These are phyloP conservation scores for Percopsis omiscomaycus DNA, from an alignment of 2,797 vertebrate species.

Conservation along the genomic window DNA sequence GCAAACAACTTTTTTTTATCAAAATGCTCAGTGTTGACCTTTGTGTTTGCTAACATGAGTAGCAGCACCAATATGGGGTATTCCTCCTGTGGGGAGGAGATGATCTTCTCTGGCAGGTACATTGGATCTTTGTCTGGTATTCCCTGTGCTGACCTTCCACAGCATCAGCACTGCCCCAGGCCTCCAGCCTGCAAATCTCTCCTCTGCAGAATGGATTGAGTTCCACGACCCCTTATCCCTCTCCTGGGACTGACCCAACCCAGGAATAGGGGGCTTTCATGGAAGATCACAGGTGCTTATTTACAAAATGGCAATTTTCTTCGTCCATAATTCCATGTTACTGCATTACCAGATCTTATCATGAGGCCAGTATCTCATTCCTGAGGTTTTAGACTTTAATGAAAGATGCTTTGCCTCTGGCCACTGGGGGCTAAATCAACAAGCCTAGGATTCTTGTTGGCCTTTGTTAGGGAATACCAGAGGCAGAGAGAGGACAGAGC, in stretches of 20 bases:
- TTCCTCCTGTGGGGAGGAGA: constrained; percentile 57
- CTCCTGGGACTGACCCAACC: constrained; percentile 72
- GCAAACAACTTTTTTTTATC: constrained; percentile 60
- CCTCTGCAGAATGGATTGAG: constrained; percentile 67
- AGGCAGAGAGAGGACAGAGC: constrained; percentile 52
- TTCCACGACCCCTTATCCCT: constrained; percentile 62
- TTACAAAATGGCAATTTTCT: constrained; percentile 85
- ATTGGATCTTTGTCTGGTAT: constrained; percentile 64
- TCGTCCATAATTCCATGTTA: constrained; percentile 85
- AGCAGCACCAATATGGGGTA: constrained; percentile 34
- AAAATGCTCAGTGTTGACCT: constrained; percentile 62
- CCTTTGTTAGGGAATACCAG: constrained; percentile 75
- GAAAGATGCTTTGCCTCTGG: constrained; percentile 81
- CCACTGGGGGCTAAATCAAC: constrained; percentile 75
- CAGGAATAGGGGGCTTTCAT: constrained; percentile 77
- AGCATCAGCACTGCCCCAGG: constrained; percentile 66
- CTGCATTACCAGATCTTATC: constrained; percentile 84
- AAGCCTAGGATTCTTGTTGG: constrained; percentile 76
- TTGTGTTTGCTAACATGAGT: constrained; percentile 63
- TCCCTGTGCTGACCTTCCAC: constrained; percentile 61
- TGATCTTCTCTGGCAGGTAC: constrained; percentile 67
- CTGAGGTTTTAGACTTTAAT: constrained; percentile 82
- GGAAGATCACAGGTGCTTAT: constrained; percentile 85
- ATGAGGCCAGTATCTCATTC: constrained; percentile 79
- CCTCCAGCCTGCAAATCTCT: constrained; percentile 67